Evolutionary conservation across 2,888 invertebrate genomes (phyloP), one percentile per base, ranked within the genome.

Genomic region (Rhamnusium bicolor): DNA sequence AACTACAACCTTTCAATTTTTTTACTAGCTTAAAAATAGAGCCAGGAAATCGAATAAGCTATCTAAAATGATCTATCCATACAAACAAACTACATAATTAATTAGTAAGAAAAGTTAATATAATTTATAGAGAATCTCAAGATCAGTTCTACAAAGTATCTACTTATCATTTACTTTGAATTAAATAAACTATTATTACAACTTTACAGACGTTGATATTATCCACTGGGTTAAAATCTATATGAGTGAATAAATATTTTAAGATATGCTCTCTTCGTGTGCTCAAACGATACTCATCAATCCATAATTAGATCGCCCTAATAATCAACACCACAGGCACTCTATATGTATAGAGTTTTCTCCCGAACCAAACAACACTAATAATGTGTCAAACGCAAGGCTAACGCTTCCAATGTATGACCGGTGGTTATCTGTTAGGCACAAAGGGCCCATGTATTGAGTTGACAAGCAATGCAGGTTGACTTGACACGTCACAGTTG

Each of bases 371-470:
- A 51, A 51, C 51, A 12, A 53, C 77, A 71, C 79, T 83, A 82
- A 83, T 84, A 82, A 82, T 83, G 84, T 84, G 85, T 84, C 84
- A 85, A 80, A 82, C 79, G 82, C 84, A 85, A 83, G 80, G 81
- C 83, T 80, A 81, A 81, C 81, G 83, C 81, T 82, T 83, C 80
- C 80, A 80, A 83, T 82, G 82, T 83, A 84, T 83, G 84, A 84
- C 84, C 84, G 81, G 74, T 80, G 81, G 83, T 82, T 84, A 84
- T 84, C 84, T 80, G 82, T 80, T 81, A 69, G 78, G 72, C 78
- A 84, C 83, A 85, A 85, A 84, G 83, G 81, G 79, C 72, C 62
- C 73, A 69, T 76, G 76, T 77, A 84, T 84, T 82, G 83, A 84
- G 77, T 79, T 84, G 84, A 84, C 84, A 82, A 81, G 79, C 83